Base-by-base conservation (phyloP, 1,140 invertebrate species). In the Asobara japonica region DNA sequence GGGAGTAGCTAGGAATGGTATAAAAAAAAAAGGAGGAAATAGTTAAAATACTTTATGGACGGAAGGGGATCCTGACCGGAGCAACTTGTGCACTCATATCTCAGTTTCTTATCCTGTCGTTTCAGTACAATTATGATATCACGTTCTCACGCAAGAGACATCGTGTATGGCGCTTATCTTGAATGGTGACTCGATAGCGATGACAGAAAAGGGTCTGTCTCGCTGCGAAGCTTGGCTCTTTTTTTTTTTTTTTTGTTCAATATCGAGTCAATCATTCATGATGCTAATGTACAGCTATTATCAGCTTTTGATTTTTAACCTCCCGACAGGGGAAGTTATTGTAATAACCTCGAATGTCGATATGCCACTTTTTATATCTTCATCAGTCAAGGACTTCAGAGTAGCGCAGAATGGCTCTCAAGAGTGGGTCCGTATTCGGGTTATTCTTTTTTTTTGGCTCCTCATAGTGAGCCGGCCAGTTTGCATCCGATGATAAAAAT, bases 171-270 rank as follows among this genome's bases (percentile, higher is more conserved):
- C 8, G n/a, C 25, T 56, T 56, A 56, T 56, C 51, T 22, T 56
- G 20, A 56, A 56, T 56, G 22, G 51, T 56, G 41, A 45, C 41
- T 16, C 51, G 51, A 56, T 56, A 56, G 18, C 51, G 10, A 1
- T 56, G 51, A 56, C 51, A 56, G 51, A 8, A 56, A 56, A 56
- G 22, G 51, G 51, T 56, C 51, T 56, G 45, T 25, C 51, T 56
- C 20, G 18, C 22, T 11, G 22, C 25, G 2, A 25, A 25, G 25
- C 10, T 56, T 25, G 20, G 8, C 6, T 56, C 13, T 3, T 25
- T 56, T 56, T 56, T 56, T 36, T 36, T 36, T 36, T 36, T 36
- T 11, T 6, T 36, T 36, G 5, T 36, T 56, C 20, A 56, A 27
- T 5, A 13, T 27, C 20, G 7, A 20, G 18, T 51, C 16, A 20